phyloP scores from a whole-genome alignment of 1,140 invertebrate species.

The Nephila pilipes region DNA sequence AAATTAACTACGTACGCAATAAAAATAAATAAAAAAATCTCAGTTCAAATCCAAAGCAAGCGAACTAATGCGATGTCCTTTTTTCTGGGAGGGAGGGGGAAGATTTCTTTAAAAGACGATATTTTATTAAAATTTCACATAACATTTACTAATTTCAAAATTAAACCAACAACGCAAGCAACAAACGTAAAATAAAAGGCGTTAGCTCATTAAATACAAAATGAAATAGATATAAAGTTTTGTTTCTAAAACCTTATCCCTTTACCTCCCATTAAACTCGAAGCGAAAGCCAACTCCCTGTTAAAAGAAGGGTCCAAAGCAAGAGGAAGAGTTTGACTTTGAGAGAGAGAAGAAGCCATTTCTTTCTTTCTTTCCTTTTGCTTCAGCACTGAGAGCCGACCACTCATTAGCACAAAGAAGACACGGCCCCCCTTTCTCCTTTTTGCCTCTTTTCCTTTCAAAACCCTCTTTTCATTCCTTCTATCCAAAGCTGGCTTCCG shows the following conservation, averaged over 20 bases:
- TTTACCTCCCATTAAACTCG: not conserved
- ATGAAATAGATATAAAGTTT: not conserved
- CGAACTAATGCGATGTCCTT: too few relatives aligned
- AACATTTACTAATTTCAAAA: too few relatives aligned
- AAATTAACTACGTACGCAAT: too few relatives aligned
- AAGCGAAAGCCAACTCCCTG: not conserved
- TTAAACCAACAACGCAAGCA: not conserved
- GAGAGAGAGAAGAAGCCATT: conserved; percentile 37
- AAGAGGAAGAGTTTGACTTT: conserved; percentile 40
- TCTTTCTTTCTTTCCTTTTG: conserved; percentile 30
- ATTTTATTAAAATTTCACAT: too few relatives aligned
- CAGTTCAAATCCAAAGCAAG: too few relatives aligned
- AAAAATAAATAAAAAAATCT: too few relatives aligned
- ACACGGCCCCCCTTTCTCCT: conserved; percentile 41
- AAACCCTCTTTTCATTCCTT: conserved; percentile 51
- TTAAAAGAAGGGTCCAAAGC: not conserved
- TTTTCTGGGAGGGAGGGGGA: too few relatives aligned
- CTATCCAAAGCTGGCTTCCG: conserved; percentile 20
- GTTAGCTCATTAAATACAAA: conserved; percentile 17
- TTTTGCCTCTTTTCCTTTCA: conserved; percentile 61
- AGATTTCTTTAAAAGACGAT: too few relatives aligned
- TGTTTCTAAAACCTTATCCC: conserved; percentile 15
- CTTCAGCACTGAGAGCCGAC: not conserved
- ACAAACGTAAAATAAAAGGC: not conserved
- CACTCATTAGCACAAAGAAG: conserved; percentile 75